phyloP scores from a whole-genome alignment of 2,888 invertebrate genomes.

The Pterobdella sp. region DNA sequence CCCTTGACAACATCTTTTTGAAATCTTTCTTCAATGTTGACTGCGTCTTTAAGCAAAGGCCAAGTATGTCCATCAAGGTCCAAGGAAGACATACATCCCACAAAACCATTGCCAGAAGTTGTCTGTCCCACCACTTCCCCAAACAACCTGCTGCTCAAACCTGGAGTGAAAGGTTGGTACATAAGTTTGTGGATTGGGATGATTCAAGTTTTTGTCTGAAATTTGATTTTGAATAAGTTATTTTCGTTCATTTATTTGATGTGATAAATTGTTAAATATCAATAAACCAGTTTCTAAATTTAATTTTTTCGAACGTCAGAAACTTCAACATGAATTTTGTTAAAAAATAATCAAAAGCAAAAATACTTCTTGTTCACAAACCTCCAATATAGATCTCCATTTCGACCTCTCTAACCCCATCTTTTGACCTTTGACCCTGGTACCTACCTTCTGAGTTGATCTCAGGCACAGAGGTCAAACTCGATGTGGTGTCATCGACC shows the following conservation, averaged over 20 bases:
- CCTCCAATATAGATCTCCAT: slow-evolving; percentile 22
- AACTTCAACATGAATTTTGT: no score
- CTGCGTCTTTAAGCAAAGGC: slow-evolving; percentile 12
- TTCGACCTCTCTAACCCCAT: slow-evolving; percentile 7
- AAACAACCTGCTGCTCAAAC: slow-evolving; percentile 16
- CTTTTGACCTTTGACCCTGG: neutral
- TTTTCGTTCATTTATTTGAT: no score
- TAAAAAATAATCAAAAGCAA: no score
- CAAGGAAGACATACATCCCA: slow-evolving; percentile 24
- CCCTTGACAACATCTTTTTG: slow-evolving; percentile 15
- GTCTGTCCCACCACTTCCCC: neutral
- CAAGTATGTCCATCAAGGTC: slow-evolving; percentile 24
- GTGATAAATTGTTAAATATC: no score
- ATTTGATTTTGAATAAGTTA: no score
- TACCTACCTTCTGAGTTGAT: neutral
- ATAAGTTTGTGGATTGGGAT: no score
- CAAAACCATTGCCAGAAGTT: slow-evolving; percentile 11
- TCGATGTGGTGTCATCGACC: slow-evolving; percentile 20
- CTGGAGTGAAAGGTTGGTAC: no score
- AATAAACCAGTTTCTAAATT: no score
- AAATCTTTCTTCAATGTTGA: slow-evolving; percentile 13
- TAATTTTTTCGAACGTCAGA: no score
- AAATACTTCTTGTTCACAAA: no score
- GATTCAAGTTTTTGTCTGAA: no score
- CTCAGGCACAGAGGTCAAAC: neutral